A percentile compares a stretch with the other conserved stretches of the same genome.
Evolutionary conservation across 2,113 vertebrate genomes (phyloP).

Genomic region (Petaurus breviceps): DNA sequence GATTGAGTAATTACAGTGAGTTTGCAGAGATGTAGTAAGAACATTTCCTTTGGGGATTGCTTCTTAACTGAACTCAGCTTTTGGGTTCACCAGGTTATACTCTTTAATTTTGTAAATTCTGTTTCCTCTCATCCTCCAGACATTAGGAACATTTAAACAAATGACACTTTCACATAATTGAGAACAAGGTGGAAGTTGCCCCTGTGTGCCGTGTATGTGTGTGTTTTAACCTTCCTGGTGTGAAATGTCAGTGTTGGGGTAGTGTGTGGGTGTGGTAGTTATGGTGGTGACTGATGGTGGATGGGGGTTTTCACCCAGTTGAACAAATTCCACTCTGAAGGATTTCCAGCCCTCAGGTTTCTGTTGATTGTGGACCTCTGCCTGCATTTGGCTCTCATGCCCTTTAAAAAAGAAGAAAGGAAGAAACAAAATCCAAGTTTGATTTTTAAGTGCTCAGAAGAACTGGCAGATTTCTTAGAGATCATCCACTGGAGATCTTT

Average conservation of each 20-base stretch:
- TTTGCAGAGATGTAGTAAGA: not conserved
- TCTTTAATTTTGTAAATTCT: not conserved
- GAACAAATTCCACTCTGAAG: not conserved
- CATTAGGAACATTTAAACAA: not conserved
- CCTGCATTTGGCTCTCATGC: not conserved
- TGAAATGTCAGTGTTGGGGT: not conserved
- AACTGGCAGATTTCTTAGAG: not conserved
- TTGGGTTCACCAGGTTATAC: not conserved
- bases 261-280: accelerated
- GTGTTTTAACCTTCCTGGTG: constrained; percentile 11
- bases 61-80: not conserved
- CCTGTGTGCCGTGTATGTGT: not conserved
- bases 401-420: not conserved
- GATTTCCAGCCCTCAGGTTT: not conserved
- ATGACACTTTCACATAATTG: not conserved
- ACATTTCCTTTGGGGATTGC: not conserved
- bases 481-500: not conserved
- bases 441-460: not conserved
- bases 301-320: accelerated
- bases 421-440: not conserved
- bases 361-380: not conserved
- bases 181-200: not conserved
- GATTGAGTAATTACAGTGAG: not conserved
- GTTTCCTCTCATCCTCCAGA: not conserved
- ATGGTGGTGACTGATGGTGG: not conserved